Base-by-base conservation (phyloP, 2,113 vertebrate genomes). In the Dromas ardeola region DNA sequence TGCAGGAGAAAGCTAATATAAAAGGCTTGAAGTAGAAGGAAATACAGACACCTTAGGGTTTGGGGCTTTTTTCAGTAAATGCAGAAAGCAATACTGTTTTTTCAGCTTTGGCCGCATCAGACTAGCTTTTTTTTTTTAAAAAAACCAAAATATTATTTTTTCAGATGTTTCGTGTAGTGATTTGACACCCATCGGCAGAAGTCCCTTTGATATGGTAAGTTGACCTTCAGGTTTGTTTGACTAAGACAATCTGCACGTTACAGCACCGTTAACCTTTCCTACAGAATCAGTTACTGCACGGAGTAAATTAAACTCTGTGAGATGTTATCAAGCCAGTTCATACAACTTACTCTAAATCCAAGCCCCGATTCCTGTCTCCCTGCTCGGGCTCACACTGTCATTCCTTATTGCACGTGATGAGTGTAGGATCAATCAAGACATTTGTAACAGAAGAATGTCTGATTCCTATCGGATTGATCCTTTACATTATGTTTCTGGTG, bases 201-300 rank as follows among this genome's bases (percentile, higher is more conserved):
- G 29, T 69, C 40, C 66, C 87, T 81, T 62, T 19, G 81, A 85
- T 70, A 32, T 11, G 70, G 97, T 97, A 87, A 94, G 97, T 3
- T 95, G 69, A 76, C 93, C 86, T 81, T 91, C n/a, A 56, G 11
- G 36, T 74, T 93, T 58, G 27, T 69, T 93, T 90, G 81, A 29
- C 55, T 70, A 49, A 78, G 47, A 8, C 55, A 69, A 16, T 43
- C 61, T 86, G 36, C 32, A 1, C 6, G 34, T 71, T 87, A 26
- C 27, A 38, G 49, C 32, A 19, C 50, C 73, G 34, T 67, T 86
- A 36, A 81, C 55, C 50, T 94, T 92, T 56, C 50, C 71, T 67
- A 12, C 55, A 49, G 50, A 42, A 55, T 55, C 17, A 4, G n/a
- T 74, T 59, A 27, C 36, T 92, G 76, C 81, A 42, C 11, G 0